Percentiles rank a stretch among this genome's conserved stretches.
These are phyloP conservation scores for Eurytoma adleriae DNA, from an alignment of 2,888 invertebrate genomes.

Conservation along the genomic window DNA sequence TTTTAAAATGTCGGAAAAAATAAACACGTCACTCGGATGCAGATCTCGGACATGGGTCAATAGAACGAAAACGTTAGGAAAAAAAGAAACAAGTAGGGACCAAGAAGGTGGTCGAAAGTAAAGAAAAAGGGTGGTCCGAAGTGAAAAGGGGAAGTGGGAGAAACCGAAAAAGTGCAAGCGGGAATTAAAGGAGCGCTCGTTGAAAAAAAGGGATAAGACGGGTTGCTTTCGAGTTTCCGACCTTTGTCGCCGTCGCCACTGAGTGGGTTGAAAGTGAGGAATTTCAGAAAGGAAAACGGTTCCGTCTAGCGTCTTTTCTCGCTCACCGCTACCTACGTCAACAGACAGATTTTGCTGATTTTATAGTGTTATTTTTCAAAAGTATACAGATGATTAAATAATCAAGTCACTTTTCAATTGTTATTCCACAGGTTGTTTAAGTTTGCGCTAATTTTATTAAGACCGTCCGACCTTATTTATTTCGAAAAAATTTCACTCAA, in stretches of 20 bases:
- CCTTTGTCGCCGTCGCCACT: slow-evolving; percentile 34
- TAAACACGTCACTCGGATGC: slow-evolving; percentile 37
- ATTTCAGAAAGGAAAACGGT: slow-evolving; percentile 21
- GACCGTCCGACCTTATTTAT: too few relatives aligned
- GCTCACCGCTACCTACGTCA: background rate
- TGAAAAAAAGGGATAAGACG: slow-evolving; percentile 26
- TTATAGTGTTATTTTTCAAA: background rate
- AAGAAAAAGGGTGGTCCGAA: slow-evolving; percentile 14
- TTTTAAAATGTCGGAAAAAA: slow-evolving; percentile 19
- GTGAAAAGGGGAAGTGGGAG: slow-evolving; percentile 9
- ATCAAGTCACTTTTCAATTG: background rate
- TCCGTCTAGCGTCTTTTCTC: background rate
- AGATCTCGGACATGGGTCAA: slow-evolving; percentile 20
- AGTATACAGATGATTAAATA: background rate
- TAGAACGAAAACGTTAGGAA: slow-evolving; percentile 15
- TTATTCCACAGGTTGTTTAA: too few relatives aligned
- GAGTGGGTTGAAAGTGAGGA: slow-evolving; percentile 37
- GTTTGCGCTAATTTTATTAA: too few relatives aligned
- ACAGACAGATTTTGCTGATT: background rate
- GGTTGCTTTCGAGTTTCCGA: slow-evolving; percentile 44
- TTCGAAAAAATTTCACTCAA: too few relatives aligned
- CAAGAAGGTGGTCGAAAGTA: slow-evolving; percentile 18
- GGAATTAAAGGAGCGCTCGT: slow-evolving; percentile 4
- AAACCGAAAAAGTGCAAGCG: slow-evolving; percentile 8
- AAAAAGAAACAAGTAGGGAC: slow-evolving; percentile 19